Base-by-base conservation (phyloP, 2,888 invertebrate genomes). In the Phengaris arion region DNA sequence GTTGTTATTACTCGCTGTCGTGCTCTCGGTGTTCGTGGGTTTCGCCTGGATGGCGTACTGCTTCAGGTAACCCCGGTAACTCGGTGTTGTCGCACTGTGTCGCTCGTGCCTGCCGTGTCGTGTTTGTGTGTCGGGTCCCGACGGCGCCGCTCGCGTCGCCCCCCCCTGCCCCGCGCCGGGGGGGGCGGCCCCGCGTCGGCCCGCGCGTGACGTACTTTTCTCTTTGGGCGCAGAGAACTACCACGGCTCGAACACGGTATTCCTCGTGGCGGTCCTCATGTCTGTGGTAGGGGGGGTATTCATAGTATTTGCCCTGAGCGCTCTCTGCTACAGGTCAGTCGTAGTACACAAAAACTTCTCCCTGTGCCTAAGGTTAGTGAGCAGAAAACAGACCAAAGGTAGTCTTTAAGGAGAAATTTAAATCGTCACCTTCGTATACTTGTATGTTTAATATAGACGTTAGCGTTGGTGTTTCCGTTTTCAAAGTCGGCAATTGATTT, bases 301-400 rank as follows among this genome's bases (percentile, higher is more conserved):
- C 97, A 96, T 98, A 95, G 96, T 98, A 96, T 98, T 98, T 96
- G 98, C 98, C 95, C 97, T 98, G 96, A 97, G 98, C 97, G 98
- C 98, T 95, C 97, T 98, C 96, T 98, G 98, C 97, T 98, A 98
- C 97, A 98, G 98, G 98, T 98, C 98, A 97, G 98, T 98, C 96
- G 98, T 98, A 97, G 98, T 98, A 96, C 97, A 98, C 97, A 97
- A 97, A 97, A 98, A 97, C 97, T 97, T 97, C 97, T 97, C 97
- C 97, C 97, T 97, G 96, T 98, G 98, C 96, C 97, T 98, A 97
- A 98, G 98, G 98, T 98, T 97, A 98, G 98, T 98, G 96, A 96
- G 97, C 97, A 97, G 97, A 96, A 96, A 95, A 95, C 95, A 94
- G 94, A 94, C 95, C 95, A 95, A 94, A 94, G 95, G 95, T 95